Conservation (phyloP, 1,140 invertebrate species). For the Popillia japonica region DNA sequence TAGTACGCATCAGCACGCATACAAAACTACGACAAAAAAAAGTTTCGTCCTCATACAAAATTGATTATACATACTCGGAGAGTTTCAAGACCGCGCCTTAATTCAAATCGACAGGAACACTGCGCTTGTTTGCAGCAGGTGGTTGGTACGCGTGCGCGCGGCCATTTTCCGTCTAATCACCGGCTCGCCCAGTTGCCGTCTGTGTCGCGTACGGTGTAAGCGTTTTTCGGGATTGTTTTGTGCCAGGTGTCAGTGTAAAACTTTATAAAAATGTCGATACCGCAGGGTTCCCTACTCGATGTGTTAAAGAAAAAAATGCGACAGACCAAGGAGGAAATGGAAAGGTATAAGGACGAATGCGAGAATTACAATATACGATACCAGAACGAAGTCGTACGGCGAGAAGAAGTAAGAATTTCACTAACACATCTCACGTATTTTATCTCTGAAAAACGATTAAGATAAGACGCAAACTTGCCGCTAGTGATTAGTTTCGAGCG, state of each 20-base stretch:
- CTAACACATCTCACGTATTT: slow-evolving; percentile 3
- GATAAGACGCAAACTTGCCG: not conserved
- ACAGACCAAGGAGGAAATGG: slow-evolving; percentile 97
- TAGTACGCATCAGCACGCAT: not conserved
- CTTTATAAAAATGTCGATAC: slow-evolving; percentile 75
- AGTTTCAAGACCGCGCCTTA: slow-evolving; percentile 27
- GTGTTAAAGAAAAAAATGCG: slow-evolving; percentile 99
- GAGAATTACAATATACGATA: slow-evolving; percentile 91
- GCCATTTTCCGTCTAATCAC: slow-evolving; percentile 48
- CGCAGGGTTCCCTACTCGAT: slow-evolving; percentile 88
- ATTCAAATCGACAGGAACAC: slow-evolving; percentile 33
- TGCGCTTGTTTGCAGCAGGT: slow-evolving; percentile 42
- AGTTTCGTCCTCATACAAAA: not conserved
- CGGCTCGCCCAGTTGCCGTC: slow-evolving; percentile 56
- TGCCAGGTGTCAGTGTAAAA: slow-evolving; percentile 41
- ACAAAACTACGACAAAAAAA: not conserved
- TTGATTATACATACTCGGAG: not conserved
- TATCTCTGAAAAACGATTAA: not conserved
- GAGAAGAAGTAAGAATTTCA: slow-evolving; percentile 89
- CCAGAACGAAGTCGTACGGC: slow-evolving; percentile 88
- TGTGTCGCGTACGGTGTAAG: slow-evolving; percentile 36
- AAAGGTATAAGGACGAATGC: slow-evolving; percentile 95
- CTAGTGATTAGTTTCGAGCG: not conserved
- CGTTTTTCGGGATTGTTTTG: slow-evolving; percentile 41
- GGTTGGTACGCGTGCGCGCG: slow-evolving; percentile 48